Percentiles rank a stretch among this genome's conserved stretches.
Conservation (phyloP, 1,140 invertebrate species). For the Anoplolepis gracilipes region DNA sequence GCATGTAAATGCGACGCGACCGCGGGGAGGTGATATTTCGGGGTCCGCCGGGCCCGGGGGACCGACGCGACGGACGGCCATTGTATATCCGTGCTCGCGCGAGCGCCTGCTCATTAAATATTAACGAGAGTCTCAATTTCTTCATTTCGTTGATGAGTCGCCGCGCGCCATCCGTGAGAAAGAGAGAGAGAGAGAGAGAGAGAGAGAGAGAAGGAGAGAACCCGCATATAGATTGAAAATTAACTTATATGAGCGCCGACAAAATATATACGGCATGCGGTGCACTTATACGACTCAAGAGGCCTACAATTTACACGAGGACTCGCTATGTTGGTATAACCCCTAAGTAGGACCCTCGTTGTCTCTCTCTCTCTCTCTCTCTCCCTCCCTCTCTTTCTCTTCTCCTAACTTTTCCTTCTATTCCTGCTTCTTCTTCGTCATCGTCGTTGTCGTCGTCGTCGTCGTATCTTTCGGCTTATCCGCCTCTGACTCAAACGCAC, state of each 20-base stretch:
- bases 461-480: slow-evolving; percentile 19
- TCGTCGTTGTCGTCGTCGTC: slow-evolving; percentile 33
- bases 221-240: slow-evolving; percentile 87
- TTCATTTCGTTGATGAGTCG: slow-evolving; percentile 85
- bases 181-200: too few relatives aligned
- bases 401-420: slow-evolving; percentile 19
- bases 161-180: slow-evolving; percentile 79
- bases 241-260: slow-evolving; percentile 86
- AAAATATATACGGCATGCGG: slow-evolving; percentile 81
- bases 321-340: slow-evolving; percentile 78
- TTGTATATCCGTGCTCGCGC: slow-evolving; percentile 76
- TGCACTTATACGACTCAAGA: slow-evolving; percentile 81
- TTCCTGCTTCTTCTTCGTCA: slow-evolving; percentile 44
- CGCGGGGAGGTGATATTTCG: slow-evolving; percentile 77
- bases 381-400: background rate
- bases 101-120: slow-evolving; percentile 83
- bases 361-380: background rate
- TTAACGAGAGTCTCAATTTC: slow-evolving; percentile 86
- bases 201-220: slow-evolving; percentile 57
- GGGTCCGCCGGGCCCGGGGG: slow-evolving; percentile 56
- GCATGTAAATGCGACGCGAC: slow-evolving; percentile 49
- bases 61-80: slow-evolving; percentile 73
- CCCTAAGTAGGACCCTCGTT: slow-evolving; percentile 79
- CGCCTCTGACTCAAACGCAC: slow-evolving; percentile 37
- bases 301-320: slow-evolving; percentile 83